Base-by-base conservation (phyloP, 2,797 vertebrate species). In the Oophaga sylvatica region DNA sequence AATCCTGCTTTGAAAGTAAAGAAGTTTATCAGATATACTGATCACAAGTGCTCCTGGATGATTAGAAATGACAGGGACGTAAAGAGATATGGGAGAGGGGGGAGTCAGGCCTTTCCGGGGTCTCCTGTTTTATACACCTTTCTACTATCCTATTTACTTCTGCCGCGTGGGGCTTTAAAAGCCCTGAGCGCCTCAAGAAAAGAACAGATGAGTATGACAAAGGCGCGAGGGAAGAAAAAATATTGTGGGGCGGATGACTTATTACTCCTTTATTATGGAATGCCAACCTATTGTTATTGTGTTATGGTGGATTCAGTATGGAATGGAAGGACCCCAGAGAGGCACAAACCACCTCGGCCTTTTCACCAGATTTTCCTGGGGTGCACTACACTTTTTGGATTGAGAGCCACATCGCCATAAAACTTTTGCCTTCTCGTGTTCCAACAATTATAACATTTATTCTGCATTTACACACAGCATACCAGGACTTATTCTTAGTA, bases 1-100 rank as follows among this genome's bases (percentile, higher is more conserved):
- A 92, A 94, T 94, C 92, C 91, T 92, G 91, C 86, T 94, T 92
- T 91, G 92, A 26, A 93, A 92, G 93, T 94, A 92, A n/a, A 95
- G 92, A 94, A 94, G 93, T 95, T 95, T 95, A 95, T 96, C 94
- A 94, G 93, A 93, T 93, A 93, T 90, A 94, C 92, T 93, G 93
- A 94, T 95, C 93, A 93, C 84, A 92, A 41, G 90, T 88, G 90
- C 91, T 92, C 90, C 92, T 88, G 78, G 71, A 68, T 93, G 93
- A 93, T 92, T 93, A 91, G 92, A 94, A 94, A 91, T 93, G 94
- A 95, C 94, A 95, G 92, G 91, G 88, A 79, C 90, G 92, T 93
- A 95, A 94, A 95, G 91, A 93, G 93, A 90, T 88, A 91, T 93
- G 91, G 90, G 92, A 92, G 87, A 76, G 82, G 83, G 90, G 59